Evolutionary conservation across 2,113 vertebrate species (phyloP), one percentile per base, ranked within the genome.

Genomic region (Gambusia affinis): DNA sequence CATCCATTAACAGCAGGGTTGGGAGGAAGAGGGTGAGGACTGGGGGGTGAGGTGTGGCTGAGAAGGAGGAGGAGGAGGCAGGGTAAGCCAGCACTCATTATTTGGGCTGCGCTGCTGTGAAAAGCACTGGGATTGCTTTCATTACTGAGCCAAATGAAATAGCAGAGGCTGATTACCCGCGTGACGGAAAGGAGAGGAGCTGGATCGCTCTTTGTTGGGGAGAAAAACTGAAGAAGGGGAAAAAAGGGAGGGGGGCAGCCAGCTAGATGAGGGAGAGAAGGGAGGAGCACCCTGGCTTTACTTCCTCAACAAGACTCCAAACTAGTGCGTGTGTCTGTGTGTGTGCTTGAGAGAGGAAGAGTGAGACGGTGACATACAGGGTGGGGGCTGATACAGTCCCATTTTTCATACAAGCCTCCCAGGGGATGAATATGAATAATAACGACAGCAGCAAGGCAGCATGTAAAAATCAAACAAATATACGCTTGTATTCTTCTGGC

Each of bases 111-210:
- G 83, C 86, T 22, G 82, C 91, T 90, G 81, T 91, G 92, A 92
- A 94, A 93, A 85, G 91, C 90, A 14, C 85, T 87, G 90, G 91
- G 91, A 94, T 94, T 94, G 94, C 90, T 94, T 94, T 94, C 91
- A 94, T 95, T 94, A 94, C 86, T 10, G 83, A 88, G 90, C 83
- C 92, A 93, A 94, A 94, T 94, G 89, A 94, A 92, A 95, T 87
- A 84, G 89, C 83, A 69, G 88, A 87, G 91, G 88, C 87, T 94
- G 93, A 94, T 94, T 93, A 94, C 90, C 87, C 88, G 86, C 82
- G 86, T 92, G 93, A 94, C 88, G 71, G 81, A 81, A 86, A 70
- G 83, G 84, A 91, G 90, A 81, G 75, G 75, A 81, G 82, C 82
- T 71, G 87, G 86, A 91, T 92, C 87, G 57, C 74, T 89, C 71